phyloP scores from a whole-genome alignment of 1,140 invertebrate species.

The Zophobas morio region DNA sequence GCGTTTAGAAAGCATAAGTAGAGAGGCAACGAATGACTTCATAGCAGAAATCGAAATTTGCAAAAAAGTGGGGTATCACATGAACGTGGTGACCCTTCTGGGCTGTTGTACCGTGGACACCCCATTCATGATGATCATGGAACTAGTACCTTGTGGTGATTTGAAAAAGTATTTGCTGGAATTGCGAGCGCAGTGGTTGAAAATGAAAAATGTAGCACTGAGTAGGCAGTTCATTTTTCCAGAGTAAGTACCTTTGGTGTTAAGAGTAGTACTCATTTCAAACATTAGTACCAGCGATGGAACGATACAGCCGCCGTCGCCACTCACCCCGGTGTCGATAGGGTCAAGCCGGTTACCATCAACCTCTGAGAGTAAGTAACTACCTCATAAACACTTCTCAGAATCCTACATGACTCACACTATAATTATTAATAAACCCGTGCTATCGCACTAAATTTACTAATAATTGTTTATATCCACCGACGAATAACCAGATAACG shows the following conservation, averaged over 20 bases:
- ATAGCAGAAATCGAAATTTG: conserved; percentile 85
- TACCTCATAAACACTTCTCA: too few species aligned
- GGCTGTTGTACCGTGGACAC: conserved; percentile 82
- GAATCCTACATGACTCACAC: too few species aligned
- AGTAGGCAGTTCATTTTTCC: conserved; percentile 55
- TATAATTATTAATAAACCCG: background rate
- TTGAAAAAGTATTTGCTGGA: conserved; percentile 71
- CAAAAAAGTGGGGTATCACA: conserved; percentile 81
- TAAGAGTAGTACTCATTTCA: too few species aligned
- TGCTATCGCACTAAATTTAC: background rate
- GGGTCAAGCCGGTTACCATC: conserved; percentile 60
- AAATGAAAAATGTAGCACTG: conserved; percentile 23
- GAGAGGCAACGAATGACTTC: conserved; percentile 77
- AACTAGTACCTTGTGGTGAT: conserved; percentile 85
- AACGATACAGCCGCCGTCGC: conserved; percentile 29
- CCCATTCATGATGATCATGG: conserved; percentile 82
- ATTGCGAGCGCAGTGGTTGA: conserved; percentile 63
- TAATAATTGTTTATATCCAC: too few species aligned
- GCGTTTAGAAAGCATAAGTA: conserved; percentile 67
- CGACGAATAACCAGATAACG: too few species aligned
- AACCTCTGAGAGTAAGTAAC: conserved; percentile 64
- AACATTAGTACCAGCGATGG: conserved; percentile 45
- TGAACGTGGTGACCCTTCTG: conserved; percentile 83
- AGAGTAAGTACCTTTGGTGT: conserved; percentile 51
- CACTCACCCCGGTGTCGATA: conserved; percentile 50